Evolutionary conservation across 1,140 invertebrate species (phyloP).

Genomic region (Calephelis nemesis): DNA sequence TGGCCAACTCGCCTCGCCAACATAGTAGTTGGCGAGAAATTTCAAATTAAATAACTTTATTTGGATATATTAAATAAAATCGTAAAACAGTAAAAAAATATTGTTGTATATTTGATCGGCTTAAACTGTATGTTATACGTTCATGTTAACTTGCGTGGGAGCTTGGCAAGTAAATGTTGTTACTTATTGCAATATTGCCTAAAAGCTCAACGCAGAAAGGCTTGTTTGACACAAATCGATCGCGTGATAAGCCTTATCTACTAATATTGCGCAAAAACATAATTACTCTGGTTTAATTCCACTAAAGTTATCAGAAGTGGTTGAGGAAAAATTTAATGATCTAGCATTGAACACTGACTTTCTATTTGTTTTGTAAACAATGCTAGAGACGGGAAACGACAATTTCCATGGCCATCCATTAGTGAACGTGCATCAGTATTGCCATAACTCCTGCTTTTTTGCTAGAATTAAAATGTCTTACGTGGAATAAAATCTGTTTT

Average conservation of each 20-base stretch:
- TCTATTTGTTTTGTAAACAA: conserved; percentile 13
- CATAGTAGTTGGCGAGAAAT: too few relatives aligned
- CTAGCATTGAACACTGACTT: conserved; percentile 2
- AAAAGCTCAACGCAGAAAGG: neutral
- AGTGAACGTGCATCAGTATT: too few relatives aligned
- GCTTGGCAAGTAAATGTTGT: neutral
- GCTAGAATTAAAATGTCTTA: too few relatives aligned
- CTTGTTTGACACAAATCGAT: conserved; percentile 1
- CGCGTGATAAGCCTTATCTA: conserved; percentile 6
- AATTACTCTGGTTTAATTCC: conserved; percentile 16
- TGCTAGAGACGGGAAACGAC: conserved; percentile 1
- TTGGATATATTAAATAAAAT: too few relatives aligned
- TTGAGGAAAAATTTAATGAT: conserved; percentile 3
- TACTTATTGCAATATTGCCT: neutral
- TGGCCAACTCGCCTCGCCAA: too few relatives aligned
- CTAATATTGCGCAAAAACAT: conserved; percentile 16
- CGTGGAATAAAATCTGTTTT: too few relatives aligned
- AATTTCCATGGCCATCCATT: neutral
- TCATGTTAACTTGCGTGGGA: neutral
- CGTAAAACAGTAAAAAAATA: too few relatives aligned
- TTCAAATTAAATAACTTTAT: too few relatives aligned
- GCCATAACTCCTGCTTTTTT: too few relatives aligned
- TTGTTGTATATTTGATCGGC: too few relatives aligned
- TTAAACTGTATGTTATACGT: too few relatives aligned
- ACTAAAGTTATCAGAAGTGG: conserved; percentile 13